Evolutionary conservation across 2,888 invertebrate species (phyloP), one percentile per base, ranked within the genome.

Genomic region (Lithophane ornitopus): DNA sequence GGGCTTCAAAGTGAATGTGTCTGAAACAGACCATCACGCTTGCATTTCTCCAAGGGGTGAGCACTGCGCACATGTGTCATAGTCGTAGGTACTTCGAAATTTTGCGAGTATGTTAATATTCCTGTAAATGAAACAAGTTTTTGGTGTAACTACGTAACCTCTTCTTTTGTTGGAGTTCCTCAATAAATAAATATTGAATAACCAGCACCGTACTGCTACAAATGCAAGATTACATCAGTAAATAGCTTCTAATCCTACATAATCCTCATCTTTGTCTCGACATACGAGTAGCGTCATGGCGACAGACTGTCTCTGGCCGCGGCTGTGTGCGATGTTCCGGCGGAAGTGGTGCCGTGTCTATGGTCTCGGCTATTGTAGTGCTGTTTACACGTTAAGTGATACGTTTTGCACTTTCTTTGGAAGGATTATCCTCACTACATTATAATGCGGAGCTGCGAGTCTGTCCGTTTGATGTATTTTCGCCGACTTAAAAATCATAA

Each of bases 321-420:
- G 12, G n/a, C 61, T 7, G 16, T 70, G 39, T 41, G 59, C 34
- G 44, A 12, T 16, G 9, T 61, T 12, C 73, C 66, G 70, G 52
- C 84, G 80, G 84, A 81, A 84, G 69, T 72, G 54, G 41, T 0
- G 19, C 16, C 16, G 19, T 46, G 3, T 41, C 4, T 54, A 12
- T 49, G 49, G 19, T 16, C 16, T 46, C 46, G 16, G 19, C 28
- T 39, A 52, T 82, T 80, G 78, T 80, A 16, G 14, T 26, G 11
- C 8, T 68, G 70, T 80, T 80, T 82, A 78, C 58, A 52, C 28
- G 8, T 52, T 44, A 49, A 49, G 39, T 66, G 78, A 77, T 70
- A 52, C 11, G 22, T 56, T 69, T 54, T 26, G 19, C 66, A 66
- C 61, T 70, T 70, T 80, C 34, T 67, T 19, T 49, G 52, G n/a